Evolutionary conservation across 1,140 invertebrate genomes (phyloP).

Genomic region (Ganaspis sp.): DNA sequence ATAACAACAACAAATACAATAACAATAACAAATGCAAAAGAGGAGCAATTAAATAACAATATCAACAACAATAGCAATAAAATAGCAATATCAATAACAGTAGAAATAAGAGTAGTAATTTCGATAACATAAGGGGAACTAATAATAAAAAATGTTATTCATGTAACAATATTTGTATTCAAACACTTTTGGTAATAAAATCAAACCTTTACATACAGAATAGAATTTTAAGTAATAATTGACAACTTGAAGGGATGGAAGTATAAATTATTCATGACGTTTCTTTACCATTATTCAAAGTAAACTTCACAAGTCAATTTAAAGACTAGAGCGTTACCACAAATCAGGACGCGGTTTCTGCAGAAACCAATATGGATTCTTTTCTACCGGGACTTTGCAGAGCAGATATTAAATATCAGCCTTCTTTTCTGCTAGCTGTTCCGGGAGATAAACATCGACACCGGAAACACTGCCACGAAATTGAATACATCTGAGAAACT

Average conservation of each 20-base stretch:
- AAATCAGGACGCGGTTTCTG: constrained; percentile 52
- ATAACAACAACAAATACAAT: too few relatives aligned
- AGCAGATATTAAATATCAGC: constrained; percentile 46
- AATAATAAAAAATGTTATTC: too few relatives aligned
- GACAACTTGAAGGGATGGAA: constrained; percentile 45
- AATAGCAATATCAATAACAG: too few relatives aligned
- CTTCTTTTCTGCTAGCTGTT: constrained; percentile 37
- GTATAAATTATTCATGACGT: constrained; percentile 68
- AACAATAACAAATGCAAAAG: too few relatives aligned
- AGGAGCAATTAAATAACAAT: too few relatives aligned
- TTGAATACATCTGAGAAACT: neutral
- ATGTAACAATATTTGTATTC: too few relatives aligned
- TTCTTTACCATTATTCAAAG: constrained; percentile 65
- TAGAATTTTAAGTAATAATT: constrained; percentile 29
- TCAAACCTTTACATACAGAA: too few relatives aligned
- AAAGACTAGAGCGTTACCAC: constrained; percentile 40
- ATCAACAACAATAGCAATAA: too few relatives aligned
- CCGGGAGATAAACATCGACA: neutral
- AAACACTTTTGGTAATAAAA: too few relatives aligned
- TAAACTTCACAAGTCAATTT: constrained; percentile 54
- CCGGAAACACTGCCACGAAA: neutral
- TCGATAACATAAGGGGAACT: too few relatives aligned
- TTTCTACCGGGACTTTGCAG: constrained; percentile 50
- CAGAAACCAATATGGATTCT: constrained; percentile 65
- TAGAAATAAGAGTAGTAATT: too few relatives aligned